Evolutionary conservation across 2,888 invertebrate species (phyloP).

Genomic region (Bhutanitis thaidina): DNA sequence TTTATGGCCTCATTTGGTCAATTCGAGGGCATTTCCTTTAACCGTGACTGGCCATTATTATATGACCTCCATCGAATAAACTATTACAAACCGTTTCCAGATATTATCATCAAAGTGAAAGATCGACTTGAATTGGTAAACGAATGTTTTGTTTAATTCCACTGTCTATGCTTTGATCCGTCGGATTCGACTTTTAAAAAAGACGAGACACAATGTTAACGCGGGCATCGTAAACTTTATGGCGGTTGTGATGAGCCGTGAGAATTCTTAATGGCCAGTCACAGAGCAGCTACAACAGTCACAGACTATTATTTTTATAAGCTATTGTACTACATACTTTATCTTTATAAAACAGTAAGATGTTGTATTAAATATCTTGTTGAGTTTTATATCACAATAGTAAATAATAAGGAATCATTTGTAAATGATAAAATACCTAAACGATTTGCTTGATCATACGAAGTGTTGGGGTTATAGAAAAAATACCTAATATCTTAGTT

Average conservation of each 20-base stretch:
- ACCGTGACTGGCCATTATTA: constrained; percentile 50
- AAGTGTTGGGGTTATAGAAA: constrained; percentile 76
- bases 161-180: constrained; percentile 29
- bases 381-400: constrained; percentile 6
- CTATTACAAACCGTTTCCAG: not conserved
- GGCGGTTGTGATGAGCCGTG: constrained; percentile 53
- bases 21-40: constrained; percentile 66
- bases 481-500: constrained; percentile 81
- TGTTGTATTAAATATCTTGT: constrained; percentile 4
- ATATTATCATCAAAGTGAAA: constrained; percentile 1
- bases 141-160: constrained; percentile 7
- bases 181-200: constrained; percentile 54
- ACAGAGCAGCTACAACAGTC: constrained; percentile 28
- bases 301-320: not conserved
- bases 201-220: constrained; percentile 45
- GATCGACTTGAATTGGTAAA: constrained; percentile 10
- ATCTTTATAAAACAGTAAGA: not conserved
- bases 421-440: constrained; percentile 29
- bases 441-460: constrained; percentile 52
- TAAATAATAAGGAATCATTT: not conserved
- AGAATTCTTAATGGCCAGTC: constrained; percentile 53
- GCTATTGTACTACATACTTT: not conserved
- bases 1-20: constrained; percentile 69
- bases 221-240: constrained; percentile 59
- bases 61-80: constrained; percentile 32